Conservation (phyloP, 2,113 vertebrate species). For the Candoia aspera region DNA sequence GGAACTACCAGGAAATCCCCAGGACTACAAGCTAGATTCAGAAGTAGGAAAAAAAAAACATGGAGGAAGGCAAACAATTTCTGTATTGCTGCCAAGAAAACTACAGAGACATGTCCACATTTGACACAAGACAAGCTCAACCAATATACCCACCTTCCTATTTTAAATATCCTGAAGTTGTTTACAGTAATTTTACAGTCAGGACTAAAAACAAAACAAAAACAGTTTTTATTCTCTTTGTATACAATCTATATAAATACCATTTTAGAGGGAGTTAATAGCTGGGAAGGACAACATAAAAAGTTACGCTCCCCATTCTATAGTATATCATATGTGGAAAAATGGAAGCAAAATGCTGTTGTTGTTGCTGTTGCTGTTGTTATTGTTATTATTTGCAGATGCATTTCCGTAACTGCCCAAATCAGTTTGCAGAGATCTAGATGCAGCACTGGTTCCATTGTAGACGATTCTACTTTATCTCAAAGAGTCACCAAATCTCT, state of each 20-base stretch:
- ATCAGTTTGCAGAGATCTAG: background rate
- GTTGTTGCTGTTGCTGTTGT: too few relatives aligned
- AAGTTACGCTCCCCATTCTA: background rate
- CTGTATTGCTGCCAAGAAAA: background rate
- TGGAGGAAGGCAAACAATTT: background rate
- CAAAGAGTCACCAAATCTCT: background rate
- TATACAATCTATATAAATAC: background rate
- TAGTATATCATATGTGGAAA: background rate
- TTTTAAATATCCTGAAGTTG: background rate
- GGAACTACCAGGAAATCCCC: background rate
- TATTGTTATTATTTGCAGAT: background rate
- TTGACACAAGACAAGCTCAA: background rate
- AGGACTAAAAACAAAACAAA: background rate
- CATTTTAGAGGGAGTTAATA: background rate
- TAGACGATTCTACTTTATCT: background rate
- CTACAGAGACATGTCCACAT: background rate
- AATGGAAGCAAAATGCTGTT: background rate
- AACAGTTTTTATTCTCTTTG: background rate
- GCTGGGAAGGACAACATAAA: background rate
- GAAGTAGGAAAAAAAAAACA: background rate
- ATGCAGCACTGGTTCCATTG: background rate
- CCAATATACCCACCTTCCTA: background rate
- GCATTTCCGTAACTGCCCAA: background rate
- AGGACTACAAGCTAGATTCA: background rate
- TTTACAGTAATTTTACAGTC: background rate